Base-by-base conservation (phyloP, 2,888 invertebrate species). In the Thereva nobilitata region DNA sequence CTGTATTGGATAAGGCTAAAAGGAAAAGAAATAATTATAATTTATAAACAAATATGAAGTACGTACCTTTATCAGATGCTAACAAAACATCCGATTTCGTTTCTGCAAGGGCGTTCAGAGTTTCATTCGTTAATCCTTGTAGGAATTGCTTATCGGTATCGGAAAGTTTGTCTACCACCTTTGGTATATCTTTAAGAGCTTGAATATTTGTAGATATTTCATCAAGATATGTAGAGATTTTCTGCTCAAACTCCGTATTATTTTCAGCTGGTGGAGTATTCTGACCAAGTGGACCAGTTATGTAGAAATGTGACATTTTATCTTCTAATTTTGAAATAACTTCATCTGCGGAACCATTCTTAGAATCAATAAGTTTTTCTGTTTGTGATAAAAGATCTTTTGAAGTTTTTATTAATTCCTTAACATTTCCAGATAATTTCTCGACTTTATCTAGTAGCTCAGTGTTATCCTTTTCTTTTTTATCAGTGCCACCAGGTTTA, bases 61-160 rank as follows among this genome's bases (percentile, higher is more conserved):
- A 79, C n/a, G 76, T 75, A 86, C 86, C 80, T 70, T 78, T 79
- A 44, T 85, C 83, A 37, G 82, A 79, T 38, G 76, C 79, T 5
- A 79, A 77, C 3, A 79, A 77, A 2, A 86, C 72, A 37, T 83
- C 82, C 40, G 82, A 81, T 69, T 84, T 85, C 4, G 85, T 77
- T 53, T 84, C 83, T 65, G 84, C 83, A 49, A 90, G 72, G 0
- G 85, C 82, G 53, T 82, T 83, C 50, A 86, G 78, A 0, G 90
- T 90, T 61, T 85, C 82, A 76, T 91, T 91, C 69, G 85, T 84
- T 41, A 85, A 75, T 8, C 80, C 78, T 66, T 85, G 83, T 1
- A 90, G 77, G 80, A 84, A 76, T 78, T 84, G 61, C 77, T 81
- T 55, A 81, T 79, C 72, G 78, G 74, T 57, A 75, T 77, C 70